Percentiles rank a stretch among this genome's conserved stretches.
Conservation (phyloP, 2,888 invertebrate species). For the Boloria selene region DNA sequence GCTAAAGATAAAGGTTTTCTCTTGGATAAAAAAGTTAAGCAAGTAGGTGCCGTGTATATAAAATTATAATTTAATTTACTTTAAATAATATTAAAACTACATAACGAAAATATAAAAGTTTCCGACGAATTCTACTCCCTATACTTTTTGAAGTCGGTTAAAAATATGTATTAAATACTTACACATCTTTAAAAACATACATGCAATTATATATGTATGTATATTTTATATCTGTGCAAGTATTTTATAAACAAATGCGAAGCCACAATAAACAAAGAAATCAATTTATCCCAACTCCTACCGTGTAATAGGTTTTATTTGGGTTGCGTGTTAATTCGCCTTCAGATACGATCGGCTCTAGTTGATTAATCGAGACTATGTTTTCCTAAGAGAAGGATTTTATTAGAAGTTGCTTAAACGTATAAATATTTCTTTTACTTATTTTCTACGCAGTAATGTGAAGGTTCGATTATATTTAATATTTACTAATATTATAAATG, state of each 20-base stretch:
- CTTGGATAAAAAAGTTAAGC: not conserved
- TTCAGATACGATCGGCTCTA: slow-evolving; percentile 44
- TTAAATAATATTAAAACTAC: too few relatives aligned
- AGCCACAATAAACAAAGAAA: slow-evolving; percentile 23
- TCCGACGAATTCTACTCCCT: too few relatives aligned
- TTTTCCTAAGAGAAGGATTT: slow-evolving; percentile 30
- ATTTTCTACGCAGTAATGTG: too few relatives aligned
- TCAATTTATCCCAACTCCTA: slow-evolving; percentile 32
- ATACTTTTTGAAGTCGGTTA: too few relatives aligned
- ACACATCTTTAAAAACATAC: too few relatives aligned
- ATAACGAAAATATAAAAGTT: too few relatives aligned
- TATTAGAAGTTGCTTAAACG: slow-evolving; percentile 10
- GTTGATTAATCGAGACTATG: slow-evolving; percentile 44
- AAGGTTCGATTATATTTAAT: too few relatives aligned
- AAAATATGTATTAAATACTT: too few relatives aligned
- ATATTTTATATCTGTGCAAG: slow-evolving; percentile 2
- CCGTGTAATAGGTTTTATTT: slow-evolving; percentile 38
- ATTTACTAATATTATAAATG: too few relatives aligned
- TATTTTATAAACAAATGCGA: slow-evolving; percentile 13
- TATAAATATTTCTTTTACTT: too few relatives aligned
- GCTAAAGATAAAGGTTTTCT: not conserved
- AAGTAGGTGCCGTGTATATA: too few relatives aligned
- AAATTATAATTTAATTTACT: too few relatives aligned
- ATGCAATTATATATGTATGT: not conserved
- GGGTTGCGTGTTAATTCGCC: slow-evolving; percentile 42